Conservation (phyloP, 2,888 invertebrate species). For the Caenorhabditis virilis region DNA sequence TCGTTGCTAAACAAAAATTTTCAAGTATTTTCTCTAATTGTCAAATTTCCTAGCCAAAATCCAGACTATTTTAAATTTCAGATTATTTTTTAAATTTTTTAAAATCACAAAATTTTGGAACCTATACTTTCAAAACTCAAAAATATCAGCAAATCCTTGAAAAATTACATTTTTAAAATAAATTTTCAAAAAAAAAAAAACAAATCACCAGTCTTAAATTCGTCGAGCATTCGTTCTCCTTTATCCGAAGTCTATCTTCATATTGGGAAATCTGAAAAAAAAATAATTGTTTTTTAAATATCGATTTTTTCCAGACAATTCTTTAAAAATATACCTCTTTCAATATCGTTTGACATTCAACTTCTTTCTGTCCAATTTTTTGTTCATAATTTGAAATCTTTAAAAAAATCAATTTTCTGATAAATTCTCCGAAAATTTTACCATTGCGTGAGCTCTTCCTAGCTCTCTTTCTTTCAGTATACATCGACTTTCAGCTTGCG, state of each 20-base stretch:
- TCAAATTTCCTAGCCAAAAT: too few relatives aligned
- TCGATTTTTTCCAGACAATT: neutral
- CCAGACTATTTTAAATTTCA: too few relatives aligned
- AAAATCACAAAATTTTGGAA: too few relatives aligned
- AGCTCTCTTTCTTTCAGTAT: constrained; percentile 5
- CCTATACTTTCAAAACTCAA: too few relatives aligned
- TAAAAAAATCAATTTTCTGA: constrained; percentile 7
- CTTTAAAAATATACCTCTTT: constrained; percentile 15
- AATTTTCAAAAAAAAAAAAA: too few relatives aligned
- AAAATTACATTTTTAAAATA: too few relatives aligned
- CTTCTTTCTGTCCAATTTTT: constrained; percentile 15
- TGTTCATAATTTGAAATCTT: constrained; percentile 20
- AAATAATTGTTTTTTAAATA: neutral
- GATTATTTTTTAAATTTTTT: too few relatives aligned
- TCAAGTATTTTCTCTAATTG: too few relatives aligned
- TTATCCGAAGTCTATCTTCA: neutral
- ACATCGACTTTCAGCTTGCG: constrained; percentile 12
- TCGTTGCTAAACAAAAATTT: neutral
- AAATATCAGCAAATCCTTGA: too few relatives aligned
- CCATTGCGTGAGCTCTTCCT: constrained; percentile 7
- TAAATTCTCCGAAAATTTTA: constrained; percentile 10
- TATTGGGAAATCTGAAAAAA: neutral
- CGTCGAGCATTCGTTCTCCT: constrained; percentile 1
- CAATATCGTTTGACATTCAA: constrained; percentile 8
- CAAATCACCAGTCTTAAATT: too few relatives aligned